Percentiles rank a stretch among this genome's conserved stretches.
Evolutionary conservation across 37 sponge, comb jelly and placozoan species (phyloP).

Genomic region (Axinella damicornis): DNA sequence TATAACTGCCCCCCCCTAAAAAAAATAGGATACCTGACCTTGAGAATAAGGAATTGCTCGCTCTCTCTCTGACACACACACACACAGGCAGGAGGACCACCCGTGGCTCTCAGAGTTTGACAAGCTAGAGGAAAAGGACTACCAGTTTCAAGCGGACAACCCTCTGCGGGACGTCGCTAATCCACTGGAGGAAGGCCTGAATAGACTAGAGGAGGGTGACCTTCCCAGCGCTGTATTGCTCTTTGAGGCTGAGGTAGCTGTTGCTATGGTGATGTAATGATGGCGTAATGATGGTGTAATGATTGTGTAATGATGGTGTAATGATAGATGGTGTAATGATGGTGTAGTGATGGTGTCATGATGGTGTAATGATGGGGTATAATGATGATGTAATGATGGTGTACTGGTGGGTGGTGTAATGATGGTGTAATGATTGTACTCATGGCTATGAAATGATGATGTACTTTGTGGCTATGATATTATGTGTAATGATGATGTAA

Average conservation of each 20-base stretch:
- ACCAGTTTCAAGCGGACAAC: conserved; percentile 66
- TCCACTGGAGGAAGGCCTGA: conserved; percentile 80
- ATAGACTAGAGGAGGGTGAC: conserved; percentile 77
- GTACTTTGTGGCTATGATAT: too few species aligned
- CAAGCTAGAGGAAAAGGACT: conserved; percentile 26
- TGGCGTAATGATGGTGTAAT: too few species aligned
- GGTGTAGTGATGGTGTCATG: not conserved
- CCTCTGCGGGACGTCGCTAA: conserved; percentile 40
- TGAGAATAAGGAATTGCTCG: too few species aligned
- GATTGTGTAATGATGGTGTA: not conserved
- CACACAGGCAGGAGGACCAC: conserved; percentile 27
- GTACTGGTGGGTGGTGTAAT: too few species aligned
- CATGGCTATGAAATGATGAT: too few species aligned
- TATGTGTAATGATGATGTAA: too few species aligned
- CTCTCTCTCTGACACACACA: too few species aligned
- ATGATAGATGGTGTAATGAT: not conserved
- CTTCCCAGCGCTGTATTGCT: conserved; percentile 81
- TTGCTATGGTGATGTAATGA: conserved; percentile 12
- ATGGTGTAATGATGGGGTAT: too few species aligned
- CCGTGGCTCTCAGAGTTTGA: conserved; percentile 64
- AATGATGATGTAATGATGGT: too few species aligned
- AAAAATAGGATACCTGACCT: too few species aligned
- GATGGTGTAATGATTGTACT: too few species aligned
- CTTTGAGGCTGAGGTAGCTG: conserved; percentile 75
- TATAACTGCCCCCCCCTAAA: too few species aligned